Evolutionary conservation across 2,797 vertebrate species (phyloP), one percentile per base, ranked within the genome.

Genomic region (Crocidura indochinensis): DNA sequence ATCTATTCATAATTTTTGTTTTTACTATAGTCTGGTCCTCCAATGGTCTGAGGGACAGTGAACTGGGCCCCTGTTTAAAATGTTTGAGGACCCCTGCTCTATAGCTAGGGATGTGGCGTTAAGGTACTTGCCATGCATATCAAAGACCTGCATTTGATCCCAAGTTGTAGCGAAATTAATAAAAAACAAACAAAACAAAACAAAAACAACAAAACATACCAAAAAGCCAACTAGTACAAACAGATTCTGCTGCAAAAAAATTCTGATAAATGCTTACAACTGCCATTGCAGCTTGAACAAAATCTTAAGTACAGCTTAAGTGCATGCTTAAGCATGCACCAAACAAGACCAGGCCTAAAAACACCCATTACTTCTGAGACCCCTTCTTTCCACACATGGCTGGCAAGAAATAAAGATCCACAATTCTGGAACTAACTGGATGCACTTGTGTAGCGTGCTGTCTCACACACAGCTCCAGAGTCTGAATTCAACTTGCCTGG

Each of bases 321-420:
- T n/a, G 71, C 56, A 87, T 12, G 73, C 24, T 53, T 81, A 86
- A 62, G 46, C 53, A 17, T 31, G 12, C 60, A 60, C 65, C 65
- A 68, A 76, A 73, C 6, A 38, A 86, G 73, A 68, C 19, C 15
- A 73, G 76, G 72, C 51, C 26, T 2, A 84, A 73, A 87, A 72
- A 84, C 53, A 78, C 6, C 60, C 74, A 74, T n/a, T 78, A 81
- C 88, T 2, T 38, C 74, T 51, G 65, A 92, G 38, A 88, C 76
- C 6, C 46, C n/a, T 60, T 94, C 69, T 91, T 72, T 88, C 92
- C 91, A 85, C 31, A 77, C 72, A 85, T 90, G 60, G 78, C 60
- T 62, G 77, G 74, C 64, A 92, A 77, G 68, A 67, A 77, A 91
- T 49, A 93, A 64, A 75, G 2, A 14, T 71, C 84, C n/a, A n/a